Evolutionary conservation across 2,888 invertebrate genomes (phyloP).

Genomic region (Nymphalis polychloros): DNA sequence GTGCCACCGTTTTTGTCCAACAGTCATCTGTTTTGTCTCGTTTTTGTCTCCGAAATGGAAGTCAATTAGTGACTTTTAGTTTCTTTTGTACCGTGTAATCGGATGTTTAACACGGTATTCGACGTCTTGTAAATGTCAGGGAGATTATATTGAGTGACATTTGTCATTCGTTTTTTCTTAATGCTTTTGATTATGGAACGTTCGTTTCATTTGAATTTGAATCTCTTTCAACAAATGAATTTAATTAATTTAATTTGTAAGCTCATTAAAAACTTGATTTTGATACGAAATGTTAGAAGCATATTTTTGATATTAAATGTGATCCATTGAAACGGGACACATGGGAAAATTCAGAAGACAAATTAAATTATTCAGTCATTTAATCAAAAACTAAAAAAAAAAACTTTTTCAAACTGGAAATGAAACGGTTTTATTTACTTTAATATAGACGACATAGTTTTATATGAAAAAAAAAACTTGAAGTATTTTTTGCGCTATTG

Average conservation of each 20-base stretch:
- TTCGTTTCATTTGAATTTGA: slow-evolving; percentile 29
- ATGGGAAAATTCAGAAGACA: too few relatives aligned
- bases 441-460: too few relatives aligned
- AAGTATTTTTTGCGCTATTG: too few relatives aligned
- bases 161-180: slow-evolving; percentile 24
- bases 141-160: slow-evolving; percentile 43
- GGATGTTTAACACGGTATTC: slow-evolving; percentile 47
- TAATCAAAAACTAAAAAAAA: too few relatives aligned
- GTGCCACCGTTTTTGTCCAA: slow-evolving; percentile 46
- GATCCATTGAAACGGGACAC: too few relatives aligned
- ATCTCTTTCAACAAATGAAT: not conserved
- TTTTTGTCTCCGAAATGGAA: slow-evolving; percentile 50
- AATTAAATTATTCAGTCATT: too few relatives aligned
- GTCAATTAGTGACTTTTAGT: slow-evolving; percentile 54
- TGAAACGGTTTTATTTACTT: too few relatives aligned
- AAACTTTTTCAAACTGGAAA: too few relatives aligned
- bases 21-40: slow-evolving; percentile 48
- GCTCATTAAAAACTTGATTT: not conserved
- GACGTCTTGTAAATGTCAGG: slow-evolving; percentile 46
- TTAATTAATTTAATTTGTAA: not conserved
- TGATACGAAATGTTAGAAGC: too few relatives aligned
- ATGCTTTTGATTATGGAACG: slow-evolving; percentile 35
- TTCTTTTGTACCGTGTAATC: slow-evolving; percentile 48
- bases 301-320: too few relatives aligned
- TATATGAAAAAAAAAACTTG: too few relatives aligned